Base-by-base conservation (phyloP, 2,797 vertebrate genomes). In the Sebastes elongatus region DNA sequence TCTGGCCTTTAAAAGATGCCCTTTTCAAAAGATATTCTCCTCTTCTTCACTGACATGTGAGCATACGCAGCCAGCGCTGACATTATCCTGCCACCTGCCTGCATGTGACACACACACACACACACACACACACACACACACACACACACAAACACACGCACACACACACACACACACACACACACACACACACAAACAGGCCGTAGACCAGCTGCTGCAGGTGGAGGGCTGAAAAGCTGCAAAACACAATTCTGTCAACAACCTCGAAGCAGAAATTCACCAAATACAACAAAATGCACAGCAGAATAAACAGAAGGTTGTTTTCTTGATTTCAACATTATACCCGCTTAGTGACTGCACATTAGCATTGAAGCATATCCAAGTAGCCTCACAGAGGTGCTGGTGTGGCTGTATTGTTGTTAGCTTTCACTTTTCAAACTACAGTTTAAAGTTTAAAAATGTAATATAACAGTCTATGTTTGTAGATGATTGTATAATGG, bases 1-100 rank as follows among this genome's bases (percentile, higher is more conserved):
- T 52, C 8, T 88, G 86, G 42, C 91, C 88, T 91, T 90, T 89
- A 56, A 70, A 75, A 78, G 25, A 57, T 88, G 90, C 81, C 91
- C 87, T 90, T 93, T 88, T 88, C 86, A 86, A 33, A 79, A 72
- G 27, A 49, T 56, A 66, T 83, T 78, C 61, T 65, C 57, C 55
- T 84, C 74, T 63, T 70, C 56, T 70, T 70, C 30, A 28, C 64
- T 69, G 86, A 84, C 75, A 46, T 67, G 73, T 59, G 77, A 76
- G 74, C 68, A 57, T 77, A 65, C 68, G 70, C 65, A 78, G 74
- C 32, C 81, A 56, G 13, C 14, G 23, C 57, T 89, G 89, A 83
- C 88, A 89, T 85, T 88, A 86, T 60, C 28, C 76, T 6, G 2
- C 88, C 85, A 85, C 82, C 86, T 81, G 71, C 71, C 32, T 32